Evolutionary conservation across 2,797 vertebrate genomes (phyloP).

Genomic region (Hozukius guyotensis): DNA sequence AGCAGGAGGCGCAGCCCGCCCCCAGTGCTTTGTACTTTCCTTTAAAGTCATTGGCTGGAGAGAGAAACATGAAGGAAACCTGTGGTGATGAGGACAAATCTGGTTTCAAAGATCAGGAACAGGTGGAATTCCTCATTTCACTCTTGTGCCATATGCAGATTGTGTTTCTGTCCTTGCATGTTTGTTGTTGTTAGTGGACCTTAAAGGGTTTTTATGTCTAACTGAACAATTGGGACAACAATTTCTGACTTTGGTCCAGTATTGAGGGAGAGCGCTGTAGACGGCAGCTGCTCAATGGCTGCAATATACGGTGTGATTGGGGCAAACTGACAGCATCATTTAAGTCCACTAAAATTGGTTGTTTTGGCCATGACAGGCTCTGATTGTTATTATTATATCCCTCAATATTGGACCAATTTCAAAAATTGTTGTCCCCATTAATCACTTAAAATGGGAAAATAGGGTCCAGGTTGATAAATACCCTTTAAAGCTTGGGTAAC

Average conservation of each 20-base stretch:
- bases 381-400: no score
- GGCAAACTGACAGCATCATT: not conserved
- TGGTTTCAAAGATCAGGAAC: not conserved
- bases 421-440: no score
- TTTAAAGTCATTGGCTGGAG: not conserved
- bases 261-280: not conserved
- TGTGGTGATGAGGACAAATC: not conserved
- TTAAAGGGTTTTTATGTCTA: not conserved
- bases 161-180: not conserved
- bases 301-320: no score
- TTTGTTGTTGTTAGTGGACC: not conserved
- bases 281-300: rapidly evolving
- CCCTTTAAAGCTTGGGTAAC: no score
- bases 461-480: no score
- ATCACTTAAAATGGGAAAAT: no score
- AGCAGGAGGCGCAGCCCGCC: conserved; percentile 7
- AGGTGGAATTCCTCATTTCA: not conserved
- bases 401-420: no score
- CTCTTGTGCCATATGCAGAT: not conserved
- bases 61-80: not conserved
- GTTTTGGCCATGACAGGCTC: not conserved
- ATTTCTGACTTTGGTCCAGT: not conserved
- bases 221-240: not conserved
- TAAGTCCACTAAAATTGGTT: not conserved
- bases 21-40: not conserved